Evolutionary conservation across 2,888 invertebrate genomes (phyloP).

Genomic region (Helleia helle): DNA sequence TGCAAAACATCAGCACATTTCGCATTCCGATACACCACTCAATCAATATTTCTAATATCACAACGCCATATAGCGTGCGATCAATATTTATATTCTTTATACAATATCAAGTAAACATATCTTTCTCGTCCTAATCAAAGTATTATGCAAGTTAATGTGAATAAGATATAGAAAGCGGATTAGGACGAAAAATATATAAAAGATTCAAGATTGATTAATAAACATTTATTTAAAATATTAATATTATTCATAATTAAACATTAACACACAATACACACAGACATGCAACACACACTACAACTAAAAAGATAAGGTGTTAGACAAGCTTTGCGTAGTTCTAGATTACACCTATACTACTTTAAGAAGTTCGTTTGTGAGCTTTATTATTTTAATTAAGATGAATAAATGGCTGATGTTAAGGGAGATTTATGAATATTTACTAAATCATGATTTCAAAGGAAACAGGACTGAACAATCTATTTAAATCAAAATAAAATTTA

Average conservation of each 20-base stretch:
- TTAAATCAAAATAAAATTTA: conserved; percentile 6
- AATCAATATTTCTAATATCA: conserved; percentile 54
- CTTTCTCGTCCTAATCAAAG: neutral
- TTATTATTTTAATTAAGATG: conserved; percentile 1
- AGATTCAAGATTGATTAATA: neutral
- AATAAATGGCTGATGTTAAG: conserved; percentile 7
- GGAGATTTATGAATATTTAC: conserved; percentile 7
- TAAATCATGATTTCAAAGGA: conserved; percentile 8
- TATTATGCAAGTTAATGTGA: neutral
- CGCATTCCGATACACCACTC: conserved; percentile 73
- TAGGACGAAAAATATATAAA: conserved; percentile 20
- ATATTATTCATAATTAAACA: conserved; percentile 14
- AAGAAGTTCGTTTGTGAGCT: conserved; percentile 2
- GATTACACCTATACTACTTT: conserved; percentile 4
- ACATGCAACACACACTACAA: conserved; percentile 44
- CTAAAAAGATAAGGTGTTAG: conserved; percentile 23
- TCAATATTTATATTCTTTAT: conserved; percentile 4
- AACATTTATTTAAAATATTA: conserved; percentile 14
- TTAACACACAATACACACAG: conserved; percentile 37
- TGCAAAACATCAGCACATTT: conserved; percentile 87
- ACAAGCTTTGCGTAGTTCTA: conserved; percentile 13
- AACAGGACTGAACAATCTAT: conserved; percentile 6
- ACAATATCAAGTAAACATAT: conserved; percentile 3
- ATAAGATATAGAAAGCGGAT: neutral
- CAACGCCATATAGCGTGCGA: conserved; percentile 50